Percentiles rank a stretch among this genome's conserved stretches.
phyloP scores from a whole-genome alignment of 2,888 invertebrate genomes.

The Sturmia bella region DNA sequence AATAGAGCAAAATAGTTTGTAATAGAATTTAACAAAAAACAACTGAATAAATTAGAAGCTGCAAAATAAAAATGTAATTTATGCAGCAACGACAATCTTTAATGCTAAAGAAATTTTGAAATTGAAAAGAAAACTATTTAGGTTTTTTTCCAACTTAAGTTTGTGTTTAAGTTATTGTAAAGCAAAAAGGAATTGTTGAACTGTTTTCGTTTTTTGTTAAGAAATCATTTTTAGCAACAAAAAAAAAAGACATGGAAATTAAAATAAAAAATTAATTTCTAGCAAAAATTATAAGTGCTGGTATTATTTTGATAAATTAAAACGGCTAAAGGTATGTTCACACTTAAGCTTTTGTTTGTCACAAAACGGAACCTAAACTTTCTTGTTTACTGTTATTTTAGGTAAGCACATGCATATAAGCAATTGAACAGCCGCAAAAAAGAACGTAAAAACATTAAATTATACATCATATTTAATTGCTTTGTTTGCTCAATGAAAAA shows the following conservation, averaged over 20 bases:
- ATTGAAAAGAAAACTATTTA: background rate
- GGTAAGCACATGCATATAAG: no score
- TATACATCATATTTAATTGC: no score
- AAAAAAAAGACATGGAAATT: background rate
- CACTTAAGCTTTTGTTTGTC: no score
- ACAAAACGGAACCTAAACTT: no score
- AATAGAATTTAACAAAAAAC: conserved; percentile 67
- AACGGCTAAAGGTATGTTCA: no score
- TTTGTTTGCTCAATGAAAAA: no score
- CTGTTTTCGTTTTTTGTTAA: no score
- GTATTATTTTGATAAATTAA: no score
- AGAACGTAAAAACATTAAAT: no score
- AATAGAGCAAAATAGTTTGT: conserved; percentile 43
- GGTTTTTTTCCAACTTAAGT: conserved; percentile 3
- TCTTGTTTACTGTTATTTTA: no score
- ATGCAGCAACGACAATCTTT: conserved; percentile 68
- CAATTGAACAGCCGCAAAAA: no score
- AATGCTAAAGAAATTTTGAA: conserved; percentile 47
- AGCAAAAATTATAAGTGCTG: no score
- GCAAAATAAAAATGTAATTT: conserved; percentile 42
- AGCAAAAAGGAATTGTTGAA: conserved; percentile 1
- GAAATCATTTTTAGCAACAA: background rate
- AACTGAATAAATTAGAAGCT: conserved; percentile 31
- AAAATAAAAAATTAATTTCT: background rate
- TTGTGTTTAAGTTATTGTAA: conserved; percentile 31